Base-by-base conservation (phyloP, 2,113 vertebrate species). In the Delphinapterus leucas region DNA sequence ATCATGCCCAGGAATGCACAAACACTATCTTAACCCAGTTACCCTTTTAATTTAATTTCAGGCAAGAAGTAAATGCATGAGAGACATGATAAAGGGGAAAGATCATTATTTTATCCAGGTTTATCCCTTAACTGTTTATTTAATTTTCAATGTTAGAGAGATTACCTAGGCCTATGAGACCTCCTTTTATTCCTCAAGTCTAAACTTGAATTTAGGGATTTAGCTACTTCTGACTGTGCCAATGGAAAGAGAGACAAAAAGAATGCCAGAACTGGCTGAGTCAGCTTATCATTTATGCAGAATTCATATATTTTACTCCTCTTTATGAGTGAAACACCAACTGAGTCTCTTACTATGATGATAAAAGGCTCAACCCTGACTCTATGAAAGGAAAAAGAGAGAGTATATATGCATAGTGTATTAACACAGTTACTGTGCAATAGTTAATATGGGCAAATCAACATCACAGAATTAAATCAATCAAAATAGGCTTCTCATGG, bases 371-470 rank as follows among this genome's bases (percentile, higher is more conserved):
- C 13, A 14, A 63, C 33, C 4, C 26, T 68, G 8, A 61, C 28
- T 23, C 2, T 33, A 36, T 15, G 36, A 36, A 68, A 86, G 25
- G 8, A 93, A 73, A 33, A 36, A 86, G 33, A 80, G 5, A 88
- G 14, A 55, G 8, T 7, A 15, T 10, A 5, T 26, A 21, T 31
- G 3, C 0, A 23, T 4, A 9, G 3, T 15, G 13, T 20, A 17
- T 58, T 65, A 84, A 55, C 5, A 25, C 3, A 74, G 31, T 49
- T 86, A 13, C 3, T 25, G 20, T 55, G 7, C 14, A 41, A 36
- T 2, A 47, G 36, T 71, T 23, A 73, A 73, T 25, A n/a, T 31
- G 7, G 23, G 8, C 7, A 61, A 68, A n/a, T 63, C 18, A 47
- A 12, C 11, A 87, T 47, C 47, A 55, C 5, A 28, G 44, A 70